Base-by-base conservation (phyloP, 2,113 vertebrate genomes). In the Carettochelys insculpta region DNA sequence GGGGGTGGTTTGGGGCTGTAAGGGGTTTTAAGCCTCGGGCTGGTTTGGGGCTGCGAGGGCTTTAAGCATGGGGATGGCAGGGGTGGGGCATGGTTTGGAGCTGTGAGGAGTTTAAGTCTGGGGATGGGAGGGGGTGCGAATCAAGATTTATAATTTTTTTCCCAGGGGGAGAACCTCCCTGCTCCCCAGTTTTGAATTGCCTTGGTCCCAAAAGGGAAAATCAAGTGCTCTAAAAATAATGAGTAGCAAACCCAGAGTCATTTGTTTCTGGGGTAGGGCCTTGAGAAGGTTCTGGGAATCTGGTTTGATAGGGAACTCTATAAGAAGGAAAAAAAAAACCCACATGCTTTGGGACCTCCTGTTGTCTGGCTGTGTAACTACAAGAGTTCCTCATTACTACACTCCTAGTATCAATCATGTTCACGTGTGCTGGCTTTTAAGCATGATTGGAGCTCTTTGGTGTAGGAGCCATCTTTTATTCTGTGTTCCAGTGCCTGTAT, bases 371-470 rank as follows among this genome's bases (percentile, higher is more conserved):
- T 82, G 77, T 52, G 52, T 53, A 2, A 11, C 81, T 87, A 76
- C 92, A 84, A 81, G 31, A 83, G 56, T 86, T 90, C 90, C 90
- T 92, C 90, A 65, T 65, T 13, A 12, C 61, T 65, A n/a, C 34
- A 14, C 34, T 65, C 25, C 61, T n/a, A 65, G 61, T 8, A 65
- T 19, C 34, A 13, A 19, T n/a, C 31, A 65, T n/a, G 54, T n/a
- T n/a, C 31, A n/a, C 61, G n/a, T 65, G 14, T 65, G 58, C 31
- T n/a, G 61, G 14, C 8, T 19, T n/a, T n/a, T 65, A 65, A n/a
- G 34, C 14, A 65, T 65, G 61, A 56, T 9, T 65, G 34, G 34
- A 65, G 61, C 16, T n/a, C 17, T n/a, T n/a, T 65, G 61, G 31
- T n/a, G 17, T 34, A 65, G 61, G 61, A 34, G n/a, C 34, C 34